These are phyloP conservation scores for Trogon surrucura DNA, from an alignment of 2,113 vertebrate species.

Conservation along the genomic window DNA sequence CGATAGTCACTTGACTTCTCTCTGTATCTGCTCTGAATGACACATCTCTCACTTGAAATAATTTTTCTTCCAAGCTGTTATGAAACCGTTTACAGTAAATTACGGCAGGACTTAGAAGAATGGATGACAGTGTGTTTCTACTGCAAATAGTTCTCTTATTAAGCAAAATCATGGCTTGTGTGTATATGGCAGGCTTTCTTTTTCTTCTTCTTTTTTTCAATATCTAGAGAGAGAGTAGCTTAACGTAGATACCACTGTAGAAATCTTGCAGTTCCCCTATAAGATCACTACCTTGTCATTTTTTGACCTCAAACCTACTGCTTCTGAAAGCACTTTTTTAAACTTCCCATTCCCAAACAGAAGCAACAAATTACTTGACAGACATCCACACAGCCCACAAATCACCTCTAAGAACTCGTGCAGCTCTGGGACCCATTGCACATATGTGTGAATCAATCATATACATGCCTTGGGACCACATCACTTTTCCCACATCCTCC, in stretches of 20 bases:
- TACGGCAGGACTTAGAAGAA: conserved; percentile 34
- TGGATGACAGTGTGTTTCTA: neutral
- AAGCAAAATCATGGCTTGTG: neutral
- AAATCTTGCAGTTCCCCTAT: neutral
- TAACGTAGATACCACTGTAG: neutral
- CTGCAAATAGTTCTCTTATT: neutral
- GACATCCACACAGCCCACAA: neutral
- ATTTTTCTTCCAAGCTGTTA: conserved; percentile 53
- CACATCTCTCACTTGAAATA: conserved; percentile 55
- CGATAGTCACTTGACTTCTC: conserved; percentile 58
- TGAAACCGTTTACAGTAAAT: conserved; percentile 59
- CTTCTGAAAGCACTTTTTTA: neutral
- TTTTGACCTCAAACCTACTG: neutral
- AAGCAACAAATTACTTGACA: neutral
- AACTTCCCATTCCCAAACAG: neutral
- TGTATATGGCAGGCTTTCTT: neutral
- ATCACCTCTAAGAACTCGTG: neutral
- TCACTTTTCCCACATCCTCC: neutral
- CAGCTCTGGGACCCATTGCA: neutral
- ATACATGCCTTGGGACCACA: fast-evolving
- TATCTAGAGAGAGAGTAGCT: neutral
- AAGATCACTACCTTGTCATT: neutral
- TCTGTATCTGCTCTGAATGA: conserved; percentile 55
- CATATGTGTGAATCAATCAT: neutral
- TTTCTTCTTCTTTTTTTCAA: neutral